Evolutionary conservation across 2,113 vertebrate species (phyloP).

Genomic region (Apteryx owenii): DNA sequence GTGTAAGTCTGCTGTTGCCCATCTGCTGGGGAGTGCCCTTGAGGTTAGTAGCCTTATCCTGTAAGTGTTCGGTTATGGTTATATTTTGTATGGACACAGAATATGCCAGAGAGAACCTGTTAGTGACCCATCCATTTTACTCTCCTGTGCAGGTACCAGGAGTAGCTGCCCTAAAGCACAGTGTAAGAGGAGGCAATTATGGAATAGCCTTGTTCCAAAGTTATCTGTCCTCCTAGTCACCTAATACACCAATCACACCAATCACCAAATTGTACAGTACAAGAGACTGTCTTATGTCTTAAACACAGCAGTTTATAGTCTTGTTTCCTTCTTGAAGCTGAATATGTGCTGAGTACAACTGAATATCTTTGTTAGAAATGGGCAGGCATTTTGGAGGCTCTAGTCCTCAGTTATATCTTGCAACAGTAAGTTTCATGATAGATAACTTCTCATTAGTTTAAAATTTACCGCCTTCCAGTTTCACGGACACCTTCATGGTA

Average conservation of each 20-base stretch:
- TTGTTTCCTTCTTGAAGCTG: not conserved
- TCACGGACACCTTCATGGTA: too few species aligned
- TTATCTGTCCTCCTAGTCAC: not conserved
- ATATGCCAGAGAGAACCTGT: not conserved
- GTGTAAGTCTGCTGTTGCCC: not conserved
- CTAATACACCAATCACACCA: not conserved
- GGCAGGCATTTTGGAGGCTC: not conserved
- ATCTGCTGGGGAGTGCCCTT: not conserved
- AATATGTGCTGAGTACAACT: not conserved
- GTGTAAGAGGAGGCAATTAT: not conserved
- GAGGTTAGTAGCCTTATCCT: not conserved
- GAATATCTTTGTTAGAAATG: not conserved
- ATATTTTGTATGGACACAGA: not conserved
- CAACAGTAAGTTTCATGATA: not conserved
- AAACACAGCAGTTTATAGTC: not conserved
- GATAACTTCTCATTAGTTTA: not conserved
- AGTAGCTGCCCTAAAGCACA: not conserved
- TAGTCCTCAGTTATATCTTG: not conserved
- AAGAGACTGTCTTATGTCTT: fast-evolving
- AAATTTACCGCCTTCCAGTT: not conserved
- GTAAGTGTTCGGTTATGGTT: not conserved
- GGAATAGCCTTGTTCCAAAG: not conserved
- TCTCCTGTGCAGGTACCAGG: not conserved
- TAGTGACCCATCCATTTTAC: not conserved
- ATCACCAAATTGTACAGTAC: not conserved